Percentiles rank a stretch among this genome's conserved stretches.
Evolutionary conservation across 2,888 invertebrate species (phyloP).

Genomic region (Biston stratarius): DNA sequence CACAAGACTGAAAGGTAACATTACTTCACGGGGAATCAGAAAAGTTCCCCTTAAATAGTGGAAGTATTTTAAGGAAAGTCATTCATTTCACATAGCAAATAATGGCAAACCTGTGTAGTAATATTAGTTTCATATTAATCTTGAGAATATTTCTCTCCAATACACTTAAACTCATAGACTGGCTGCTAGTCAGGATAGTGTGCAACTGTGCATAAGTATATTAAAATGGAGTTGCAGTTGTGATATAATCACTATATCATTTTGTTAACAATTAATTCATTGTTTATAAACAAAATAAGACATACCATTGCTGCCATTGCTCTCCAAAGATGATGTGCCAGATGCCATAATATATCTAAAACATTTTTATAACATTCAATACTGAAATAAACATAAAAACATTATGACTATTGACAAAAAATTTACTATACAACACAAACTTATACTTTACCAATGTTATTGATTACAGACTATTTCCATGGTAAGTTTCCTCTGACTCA

Average conservation of each 20-base stretch:
- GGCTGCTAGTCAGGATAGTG: no score
- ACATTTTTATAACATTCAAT: conserved; percentile 41
- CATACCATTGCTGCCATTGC: conserved; percentile 92
- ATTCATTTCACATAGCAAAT: no score
- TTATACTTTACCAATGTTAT: conserved; percentile 50
- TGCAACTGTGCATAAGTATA: no score
- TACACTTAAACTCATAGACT: no score
- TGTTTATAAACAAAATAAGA: conserved; percentile 33
- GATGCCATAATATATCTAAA: conserved; percentile 89
- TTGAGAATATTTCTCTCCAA: no score
- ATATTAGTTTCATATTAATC: no score
- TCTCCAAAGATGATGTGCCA: conserved; percentile 92
- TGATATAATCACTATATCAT: neutral
- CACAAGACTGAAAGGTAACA: no score
- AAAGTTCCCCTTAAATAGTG: no score
- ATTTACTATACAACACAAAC: conserved; percentile 3
- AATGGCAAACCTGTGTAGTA: no score
- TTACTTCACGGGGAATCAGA: no score
- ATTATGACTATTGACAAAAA: conserved; percentile 1
- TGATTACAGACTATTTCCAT: conserved; percentile 59
- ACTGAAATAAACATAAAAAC: conserved; percentile 16
- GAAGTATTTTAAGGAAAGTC: no score
- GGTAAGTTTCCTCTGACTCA: conserved; percentile 48
- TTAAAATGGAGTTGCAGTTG: no score
- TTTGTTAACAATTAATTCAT: neutral